Evolutionary conservation across 2,113 vertebrate genomes (phyloP).

Genomic region (Nyctibius bracteatus): DNA sequence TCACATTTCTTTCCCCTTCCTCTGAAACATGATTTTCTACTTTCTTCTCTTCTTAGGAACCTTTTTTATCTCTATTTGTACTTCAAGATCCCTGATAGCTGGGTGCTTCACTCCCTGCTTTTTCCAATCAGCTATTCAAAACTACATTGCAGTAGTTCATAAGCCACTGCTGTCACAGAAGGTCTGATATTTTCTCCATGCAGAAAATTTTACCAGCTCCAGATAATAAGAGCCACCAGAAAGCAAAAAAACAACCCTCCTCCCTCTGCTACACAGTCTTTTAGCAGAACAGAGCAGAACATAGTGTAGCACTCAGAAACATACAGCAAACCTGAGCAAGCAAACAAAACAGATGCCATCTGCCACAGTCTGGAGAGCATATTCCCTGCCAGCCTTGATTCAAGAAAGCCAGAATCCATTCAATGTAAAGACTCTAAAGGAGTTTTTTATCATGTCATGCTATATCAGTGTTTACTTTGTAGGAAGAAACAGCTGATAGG

Average conservation of each 20-base stretch:
- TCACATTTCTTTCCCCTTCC: background rate
- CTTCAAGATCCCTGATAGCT: background rate
- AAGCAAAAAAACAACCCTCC: background rate
- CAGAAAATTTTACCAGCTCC: background rate
- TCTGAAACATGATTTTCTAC: background rate
- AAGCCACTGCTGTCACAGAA: background rate
- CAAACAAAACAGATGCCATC: slow-evolving; percentile 44
- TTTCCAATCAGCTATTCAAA: background rate
- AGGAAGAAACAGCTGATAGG: background rate
- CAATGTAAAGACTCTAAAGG: background rate
- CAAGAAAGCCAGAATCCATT: slow-evolving; percentile 21
- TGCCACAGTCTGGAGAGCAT: slow-evolving; percentile 15
- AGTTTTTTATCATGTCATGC: background rate
- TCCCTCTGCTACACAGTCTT: background rate
- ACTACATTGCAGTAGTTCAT: too few species aligned
- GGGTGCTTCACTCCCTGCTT: background rate
- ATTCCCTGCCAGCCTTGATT: background rate
- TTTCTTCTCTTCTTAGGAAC: background rate
- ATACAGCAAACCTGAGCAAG: background rate
- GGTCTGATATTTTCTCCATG: background rate
- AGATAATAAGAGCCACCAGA: background rate
- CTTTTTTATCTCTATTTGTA: background rate
- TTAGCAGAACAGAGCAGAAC: background rate
- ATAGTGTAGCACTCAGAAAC: background rate
- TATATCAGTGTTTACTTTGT: background rate